Conservation (phyloP, 1,140 invertebrate species). For the Cepaea nemoralis region DNA sequence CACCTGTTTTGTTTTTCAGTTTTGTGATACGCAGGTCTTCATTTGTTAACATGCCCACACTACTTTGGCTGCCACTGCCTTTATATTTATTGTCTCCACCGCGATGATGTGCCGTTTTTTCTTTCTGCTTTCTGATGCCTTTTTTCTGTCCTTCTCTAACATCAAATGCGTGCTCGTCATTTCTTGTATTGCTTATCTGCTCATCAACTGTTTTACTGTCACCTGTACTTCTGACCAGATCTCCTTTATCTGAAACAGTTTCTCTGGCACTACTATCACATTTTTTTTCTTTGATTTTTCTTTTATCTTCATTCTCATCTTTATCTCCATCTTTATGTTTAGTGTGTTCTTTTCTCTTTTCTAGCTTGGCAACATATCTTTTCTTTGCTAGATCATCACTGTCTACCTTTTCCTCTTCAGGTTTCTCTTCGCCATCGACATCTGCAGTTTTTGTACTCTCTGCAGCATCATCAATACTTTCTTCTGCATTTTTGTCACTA, state of each 20-base stretch:
- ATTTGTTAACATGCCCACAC: neutral
- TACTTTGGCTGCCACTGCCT: neutral
- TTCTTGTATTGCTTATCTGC: neutral
- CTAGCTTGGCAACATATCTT: neutral
- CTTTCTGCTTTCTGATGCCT: neutral
- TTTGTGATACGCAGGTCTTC: neutral
- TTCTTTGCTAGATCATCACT: neutral
- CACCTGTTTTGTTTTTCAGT: neutral
- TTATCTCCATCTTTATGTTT: neutral
- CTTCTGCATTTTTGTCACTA: neutral
- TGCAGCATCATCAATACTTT: neutral
- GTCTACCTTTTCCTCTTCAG: neutral
- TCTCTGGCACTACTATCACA: neutral
- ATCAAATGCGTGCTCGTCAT: neutral
- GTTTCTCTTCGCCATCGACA: slow-evolving; percentile 1
- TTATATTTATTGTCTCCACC: neutral
- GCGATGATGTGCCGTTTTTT: neutral
- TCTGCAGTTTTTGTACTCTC: neutral
- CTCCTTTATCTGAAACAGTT: neutral
- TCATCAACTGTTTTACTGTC: neutral
- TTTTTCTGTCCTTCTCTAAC: neutral
- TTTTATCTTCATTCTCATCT: neutral
- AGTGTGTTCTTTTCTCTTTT: neutral
- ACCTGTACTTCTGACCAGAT: neutral
- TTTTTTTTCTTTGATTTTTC: slow-evolving; percentile 4